Base-by-base conservation (phyloP, 2,113 vertebrate genomes). In the Drymodes brunneopygia region DNA sequence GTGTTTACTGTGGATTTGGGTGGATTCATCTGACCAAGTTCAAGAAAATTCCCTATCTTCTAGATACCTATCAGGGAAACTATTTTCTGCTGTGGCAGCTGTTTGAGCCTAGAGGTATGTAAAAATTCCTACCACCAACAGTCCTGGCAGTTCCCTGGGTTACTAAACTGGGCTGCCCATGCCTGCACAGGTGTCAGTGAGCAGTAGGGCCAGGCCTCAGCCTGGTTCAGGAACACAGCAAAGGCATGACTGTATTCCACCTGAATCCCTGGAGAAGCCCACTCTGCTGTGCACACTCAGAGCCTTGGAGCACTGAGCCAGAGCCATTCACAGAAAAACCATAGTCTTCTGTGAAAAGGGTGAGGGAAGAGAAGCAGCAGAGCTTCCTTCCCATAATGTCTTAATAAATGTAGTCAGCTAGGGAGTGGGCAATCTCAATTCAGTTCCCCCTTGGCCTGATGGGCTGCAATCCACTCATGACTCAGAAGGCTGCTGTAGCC, bases 281-380 rank as follows among this genome's bases (percentile, higher is more conserved):
- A 6, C 38, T 54, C 13, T 82, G 53, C 42, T 7, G 0, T 47
- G 60, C 40, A 60, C 0, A 1, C 50, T 65, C 1, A 0, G 45
- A 77, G 42, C 58, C 45, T 86, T 2, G 2, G 42, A 44, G 42
- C 3, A 1, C 20, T 21, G 40, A 72, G 25, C 28, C 31, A 35
- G 66, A 3, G 3, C 13, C 36, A 35, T 47, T 69, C 54, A 50
- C 27, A 77, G 71, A 53, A 48, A 90, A 92, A 60, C 5, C 36
- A 36, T 42, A 78, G 62, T 35, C 12, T 93, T 70, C 56, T 84
- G 29, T 73, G 60, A 7, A 61, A 77, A 78, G 10, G 7, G 23
- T 31, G 24, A 62, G 16, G 56, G 19, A 82, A 42, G 25, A 79
- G 65, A 81, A 94, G 23, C 44, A 74, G 23, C 48, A 60, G 38